Base-by-base conservation (phyloP, 2,113 vertebrate species). In the Regulus satrapa region DNA sequence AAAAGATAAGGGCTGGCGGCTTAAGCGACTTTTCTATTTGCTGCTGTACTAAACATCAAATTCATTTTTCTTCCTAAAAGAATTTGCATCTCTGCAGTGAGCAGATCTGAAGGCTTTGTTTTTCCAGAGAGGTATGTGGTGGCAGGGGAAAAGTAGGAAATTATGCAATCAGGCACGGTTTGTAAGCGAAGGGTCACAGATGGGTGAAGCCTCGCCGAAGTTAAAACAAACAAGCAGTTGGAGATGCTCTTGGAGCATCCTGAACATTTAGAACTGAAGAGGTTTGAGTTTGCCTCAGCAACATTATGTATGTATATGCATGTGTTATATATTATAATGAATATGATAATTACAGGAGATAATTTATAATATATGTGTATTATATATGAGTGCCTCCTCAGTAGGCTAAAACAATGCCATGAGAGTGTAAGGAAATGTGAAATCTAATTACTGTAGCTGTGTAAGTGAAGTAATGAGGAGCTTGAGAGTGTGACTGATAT, bases 401-500 rank as follows among this genome's bases (percentile, higher is more conserved):
- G 56, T 20, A 92, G 79, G 91, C 72, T 92, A 67, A 94, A 93
- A 97, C 91, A 96, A 96, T 94, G 75, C 75, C 32, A 58, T 11
- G 75, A 94, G 76, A 93, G 82, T 96, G 85, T 88, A 92, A 94
- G 94, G 96, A 93, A 97, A 96, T 83, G 85, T 79, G 75, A 96
- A 97, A 96, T 94, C 94, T 96, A 95, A 94, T 96, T 97, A 95
- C 91, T 93, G 94, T 95, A 94, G 95, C 85, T 92, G 85, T 80
- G 79, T 92, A 92, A 94, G 88, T 90, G 76, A 95, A 93, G 88
- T 95, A 96, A 96, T 95, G 94, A 96, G 83, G 59, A 95, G 78
- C 91, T 74, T 86, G 92, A 92, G 94, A 96, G 92, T 96, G 82
- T 96, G 96, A 93, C 92, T 97, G 96, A 97, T 96, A 95, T 95